Evolutionary conservation across 2,113 vertebrate species (phyloP), one percentile per base, ranked within the genome.

Genomic region (Acrocephalus arundinaceus): DNA sequence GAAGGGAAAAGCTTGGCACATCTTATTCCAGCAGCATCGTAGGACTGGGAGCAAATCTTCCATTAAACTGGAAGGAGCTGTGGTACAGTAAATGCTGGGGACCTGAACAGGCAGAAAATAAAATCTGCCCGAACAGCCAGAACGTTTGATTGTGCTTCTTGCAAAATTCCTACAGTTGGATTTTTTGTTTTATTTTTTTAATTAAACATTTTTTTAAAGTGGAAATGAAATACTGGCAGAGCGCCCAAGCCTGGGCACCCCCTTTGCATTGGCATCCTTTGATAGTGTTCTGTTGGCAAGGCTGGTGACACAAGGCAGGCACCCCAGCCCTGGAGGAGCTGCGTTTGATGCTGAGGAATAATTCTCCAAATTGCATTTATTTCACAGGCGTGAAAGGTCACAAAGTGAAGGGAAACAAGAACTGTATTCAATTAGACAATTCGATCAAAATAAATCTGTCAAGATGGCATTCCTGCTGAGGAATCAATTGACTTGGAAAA

Each of bases 381-480:
- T 97, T 97, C 94, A 87, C 87, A 94, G 95, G 75, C 31, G 74
- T 96, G 85, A 95, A 93, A 96, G 95, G 96, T 97, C 97, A 97
- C 82, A 61, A 93, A 97, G 93, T 72, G 96, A 97, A 96, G 95
- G 96, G 93, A 97, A 96, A 95, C 83, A 87, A 94, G 96, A 96
- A 93, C 77, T 93, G 89, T 92, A 94, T 97, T 97, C 97, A 97
- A 96, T 97, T 98, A 98, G 97, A 96, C 96, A 97, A 96, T 89
- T 97, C 21, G 85, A 98, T 98, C 98, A 98, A 97, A 97, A 97
- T 96, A 97, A 96, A 97, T 97, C 96, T 97, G 96, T 97, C 97
- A 97, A 94, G 93, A 95, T 97, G 96, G 96, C 96, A 96, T 97
- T 94, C 95, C 91, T 97, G 95, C 96, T 96, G 74, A 93, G 93